phyloP scores from a whole-genome alignment of 37 sponge, comb jelly and placozoan species.

The Agelas oroides region DNA sequence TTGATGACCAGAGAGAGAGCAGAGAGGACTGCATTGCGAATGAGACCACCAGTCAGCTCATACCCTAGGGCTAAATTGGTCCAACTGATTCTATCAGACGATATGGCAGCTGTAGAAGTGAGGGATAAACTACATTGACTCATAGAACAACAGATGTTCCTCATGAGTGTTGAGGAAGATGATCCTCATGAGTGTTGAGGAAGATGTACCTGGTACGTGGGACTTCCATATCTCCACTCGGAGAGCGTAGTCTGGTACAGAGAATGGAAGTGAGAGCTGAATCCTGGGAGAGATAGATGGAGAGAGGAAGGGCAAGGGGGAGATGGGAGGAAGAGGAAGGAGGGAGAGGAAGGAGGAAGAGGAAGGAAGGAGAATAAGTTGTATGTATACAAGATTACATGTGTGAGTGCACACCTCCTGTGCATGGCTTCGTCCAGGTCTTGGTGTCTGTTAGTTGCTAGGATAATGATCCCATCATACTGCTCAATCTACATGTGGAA shows the following conservation, averaged over 20 bases:
- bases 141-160: background rate
- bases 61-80: slow-evolving; percentile 38
- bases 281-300: slow-evolving; percentile 20
- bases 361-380: background rate
- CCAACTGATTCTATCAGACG: slow-evolving; percentile 37
- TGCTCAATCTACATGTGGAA: slow-evolving; percentile 61
- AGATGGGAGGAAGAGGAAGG: too few relatives aligned
- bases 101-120: slow-evolving; percentile 17
- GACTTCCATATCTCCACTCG: slow-evolving; percentile 72
- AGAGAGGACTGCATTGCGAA: slow-evolving; percentile 69
- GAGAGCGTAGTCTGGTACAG: slow-evolving; percentile 63
- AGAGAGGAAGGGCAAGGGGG: too few relatives aligned
- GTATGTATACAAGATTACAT: background rate
- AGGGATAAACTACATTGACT: background rate
- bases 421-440: slow-evolving; percentile 83
- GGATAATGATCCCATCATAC: slow-evolving; percentile 69
- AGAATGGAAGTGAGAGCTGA: slow-evolving; percentile 66
- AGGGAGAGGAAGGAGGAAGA: background rate
- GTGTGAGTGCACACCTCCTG: slow-evolving; percentile 34
- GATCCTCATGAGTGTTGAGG: background rate
- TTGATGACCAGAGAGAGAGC: slow-evolving; percentile 51
- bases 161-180: too few relatives aligned
- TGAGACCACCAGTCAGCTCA: slow-evolving; percentile 70
- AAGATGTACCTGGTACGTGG: slow-evolving; percentile 57
- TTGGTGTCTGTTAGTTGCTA: slow-evolving; percentile 80